Evolutionary conservation across 2,888 invertebrate species (phyloP).

Genomic region (Aphrophora alni): DNA sequence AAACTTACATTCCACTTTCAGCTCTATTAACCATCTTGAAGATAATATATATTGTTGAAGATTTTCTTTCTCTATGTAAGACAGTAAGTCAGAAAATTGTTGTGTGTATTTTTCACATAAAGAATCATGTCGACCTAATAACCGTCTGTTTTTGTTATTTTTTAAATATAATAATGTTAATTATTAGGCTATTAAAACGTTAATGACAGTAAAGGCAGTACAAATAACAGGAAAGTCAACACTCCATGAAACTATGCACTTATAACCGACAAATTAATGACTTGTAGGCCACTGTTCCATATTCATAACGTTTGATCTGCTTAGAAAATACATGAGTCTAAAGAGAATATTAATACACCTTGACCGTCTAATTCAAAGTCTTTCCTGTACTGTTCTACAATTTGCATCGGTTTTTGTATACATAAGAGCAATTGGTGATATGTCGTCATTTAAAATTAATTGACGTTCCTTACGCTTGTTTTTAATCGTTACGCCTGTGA

Average conservation of each 20-base stretch:
- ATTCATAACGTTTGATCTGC: not conserved
- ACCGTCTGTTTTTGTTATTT: too few species aligned
- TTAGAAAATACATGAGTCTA: not conserved
- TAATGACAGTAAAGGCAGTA: not conserved
- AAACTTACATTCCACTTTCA: too few species aligned
- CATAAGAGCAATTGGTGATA: not conserved
- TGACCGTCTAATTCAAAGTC: not conserved
- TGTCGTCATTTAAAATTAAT: not conserved
- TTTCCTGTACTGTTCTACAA: not conserved
- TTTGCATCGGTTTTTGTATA: not conserved
- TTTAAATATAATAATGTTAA: too few species aligned
- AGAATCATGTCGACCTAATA: too few species aligned
- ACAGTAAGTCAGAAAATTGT: too few species aligned
- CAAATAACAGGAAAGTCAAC: not conserved
- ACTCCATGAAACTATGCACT: not conserved
- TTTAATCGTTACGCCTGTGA: too few species aligned
- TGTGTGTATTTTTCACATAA: too few species aligned
- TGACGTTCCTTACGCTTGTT: not conserved
- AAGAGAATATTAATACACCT: not conserved
- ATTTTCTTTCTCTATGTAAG: too few species aligned
- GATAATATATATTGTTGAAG: too few species aligned
- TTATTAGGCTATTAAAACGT: not conserved
- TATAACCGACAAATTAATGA: not conserved
- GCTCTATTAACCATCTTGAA: too few species aligned
- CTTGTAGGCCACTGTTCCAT: not conserved